phyloP scores from a whole-genome alignment of 2,113 vertebrate genomes.

The Picathartes gymnocephalus region DNA sequence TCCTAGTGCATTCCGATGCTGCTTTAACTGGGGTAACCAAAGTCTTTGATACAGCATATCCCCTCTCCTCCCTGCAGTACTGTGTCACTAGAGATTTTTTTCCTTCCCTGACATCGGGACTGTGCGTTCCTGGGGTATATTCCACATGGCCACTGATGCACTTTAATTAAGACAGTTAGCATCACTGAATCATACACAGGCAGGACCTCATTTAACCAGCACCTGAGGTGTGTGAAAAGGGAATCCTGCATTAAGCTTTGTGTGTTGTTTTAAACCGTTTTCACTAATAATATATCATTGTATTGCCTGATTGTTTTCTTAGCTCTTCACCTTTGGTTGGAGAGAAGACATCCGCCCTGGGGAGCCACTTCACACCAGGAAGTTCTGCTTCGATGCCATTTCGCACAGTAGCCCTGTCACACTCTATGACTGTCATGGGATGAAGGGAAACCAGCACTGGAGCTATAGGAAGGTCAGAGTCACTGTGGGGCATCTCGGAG shows the following conservation, averaged over 20 bases:
- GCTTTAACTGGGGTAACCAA: neutral
- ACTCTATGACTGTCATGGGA: conserved; percentile 87
- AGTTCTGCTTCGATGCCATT: conserved; percentile 85
- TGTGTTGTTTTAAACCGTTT: neutral
- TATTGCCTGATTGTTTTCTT: neutral
- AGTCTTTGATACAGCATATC: neutral
- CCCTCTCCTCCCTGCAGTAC: neutral
- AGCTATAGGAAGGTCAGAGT: conserved; percentile 81
- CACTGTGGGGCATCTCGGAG: neutral
- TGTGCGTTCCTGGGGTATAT: neutral
- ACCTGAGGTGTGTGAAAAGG: neutral
- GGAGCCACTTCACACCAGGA: conserved; percentile 86
- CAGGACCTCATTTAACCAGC: neutral
- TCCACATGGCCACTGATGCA: neutral
- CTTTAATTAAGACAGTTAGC: neutral
- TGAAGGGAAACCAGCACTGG: conserved; percentile 91
- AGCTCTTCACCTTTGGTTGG: conserved; percentile 93
- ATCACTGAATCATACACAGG: neutral
- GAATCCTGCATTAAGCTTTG: neutral
- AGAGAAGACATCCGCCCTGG: conserved; percentile 86
- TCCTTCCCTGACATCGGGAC: neutral
- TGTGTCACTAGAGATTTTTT: neutral
- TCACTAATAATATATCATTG: neutral
- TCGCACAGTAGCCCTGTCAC: conserved; percentile 82
- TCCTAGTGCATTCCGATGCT: neutral